Conservation (phyloP, 1,140 invertebrate genomes). For the Lepidurus couesii region DNA sequence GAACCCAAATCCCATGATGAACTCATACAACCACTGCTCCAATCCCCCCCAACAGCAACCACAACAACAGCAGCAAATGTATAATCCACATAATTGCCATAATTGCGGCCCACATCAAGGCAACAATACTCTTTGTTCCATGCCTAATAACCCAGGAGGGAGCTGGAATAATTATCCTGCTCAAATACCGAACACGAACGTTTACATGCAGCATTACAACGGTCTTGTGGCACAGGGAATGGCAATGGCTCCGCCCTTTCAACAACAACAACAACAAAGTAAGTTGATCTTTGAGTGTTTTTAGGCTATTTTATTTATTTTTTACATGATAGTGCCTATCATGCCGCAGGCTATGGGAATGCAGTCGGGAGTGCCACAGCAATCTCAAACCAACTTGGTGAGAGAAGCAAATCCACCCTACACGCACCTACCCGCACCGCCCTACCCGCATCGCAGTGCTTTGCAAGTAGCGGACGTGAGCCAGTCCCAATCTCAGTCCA, state of each 20-base stretch:
- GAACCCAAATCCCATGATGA: background rate
- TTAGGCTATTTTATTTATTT: background rate
- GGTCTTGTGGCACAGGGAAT: background rate
- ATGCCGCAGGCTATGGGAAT: slow-evolving; percentile 2
- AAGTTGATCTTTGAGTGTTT: background rate
- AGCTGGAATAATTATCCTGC: slow-evolving; percentile 2
- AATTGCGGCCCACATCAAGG: slow-evolving; percentile 23
- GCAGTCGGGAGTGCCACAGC: background rate
- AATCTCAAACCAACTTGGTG: background rate
- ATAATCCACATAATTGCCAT: slow-evolving; percentile 29
- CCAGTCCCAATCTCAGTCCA: background rate
- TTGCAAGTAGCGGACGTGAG: background rate
- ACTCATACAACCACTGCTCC: background rate
- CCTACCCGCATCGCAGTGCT: background rate
- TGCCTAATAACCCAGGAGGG: background rate
- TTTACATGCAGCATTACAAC: background rate
- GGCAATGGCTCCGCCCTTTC: background rate
- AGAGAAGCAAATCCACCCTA: background rate
- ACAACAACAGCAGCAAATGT: slow-evolving; percentile 40
- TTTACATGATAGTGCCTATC: background rate
- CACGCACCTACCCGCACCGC: background rate
- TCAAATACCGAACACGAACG: background rate
- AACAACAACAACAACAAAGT: background rate
- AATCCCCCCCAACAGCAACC: slow-evolving; percentile 35
- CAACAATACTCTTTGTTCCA: background rate